Evolutionary conservation across 1,140 invertebrate species (phyloP).

Genomic region (Caenorhabditis inopinata): DNA sequence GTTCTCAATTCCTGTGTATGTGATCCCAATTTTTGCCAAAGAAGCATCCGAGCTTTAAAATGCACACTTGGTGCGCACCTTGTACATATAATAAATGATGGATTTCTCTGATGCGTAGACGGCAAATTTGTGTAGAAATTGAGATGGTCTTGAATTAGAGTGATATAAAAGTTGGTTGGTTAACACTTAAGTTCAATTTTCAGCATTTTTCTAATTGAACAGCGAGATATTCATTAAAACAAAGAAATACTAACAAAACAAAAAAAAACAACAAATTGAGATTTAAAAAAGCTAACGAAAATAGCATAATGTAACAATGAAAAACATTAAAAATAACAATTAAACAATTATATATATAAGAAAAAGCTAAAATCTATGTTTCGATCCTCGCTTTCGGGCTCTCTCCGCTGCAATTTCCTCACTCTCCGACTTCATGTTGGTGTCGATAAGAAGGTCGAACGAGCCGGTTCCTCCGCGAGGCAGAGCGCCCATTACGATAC

Average conservation of each 20-base stretch:
- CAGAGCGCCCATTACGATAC: conserved; percentile 82
- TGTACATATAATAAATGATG: conserved; percentile 11
- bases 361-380: neutral
- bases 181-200: neutral
- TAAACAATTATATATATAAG: neutral
- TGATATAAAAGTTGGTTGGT: neutral
- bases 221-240: neutral
- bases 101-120: neutral
- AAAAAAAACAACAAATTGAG: neutral
- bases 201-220: neutral
- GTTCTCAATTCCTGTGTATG: too few species aligned
- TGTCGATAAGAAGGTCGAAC: conserved; percentile 71
- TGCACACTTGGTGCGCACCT: too few species aligned
- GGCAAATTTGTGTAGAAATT: too few species aligned
- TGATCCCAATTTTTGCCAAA: conserved; percentile 27
- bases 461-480: conserved; percentile 81
- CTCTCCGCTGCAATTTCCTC: neutral
- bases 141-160: conserved; percentile 23
- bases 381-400: neutral
- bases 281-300: neutral
- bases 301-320: neutral
- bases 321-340: neutral
- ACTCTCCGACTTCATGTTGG: neutral
- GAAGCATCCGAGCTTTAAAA: neutral
- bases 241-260: neutral